A percentile compares a stretch with the other conserved stretches of the same genome.
phyloP scores from a whole-genome alignment of 2,113 vertebrate genomes.

The Notechis scutatus region DNA sequence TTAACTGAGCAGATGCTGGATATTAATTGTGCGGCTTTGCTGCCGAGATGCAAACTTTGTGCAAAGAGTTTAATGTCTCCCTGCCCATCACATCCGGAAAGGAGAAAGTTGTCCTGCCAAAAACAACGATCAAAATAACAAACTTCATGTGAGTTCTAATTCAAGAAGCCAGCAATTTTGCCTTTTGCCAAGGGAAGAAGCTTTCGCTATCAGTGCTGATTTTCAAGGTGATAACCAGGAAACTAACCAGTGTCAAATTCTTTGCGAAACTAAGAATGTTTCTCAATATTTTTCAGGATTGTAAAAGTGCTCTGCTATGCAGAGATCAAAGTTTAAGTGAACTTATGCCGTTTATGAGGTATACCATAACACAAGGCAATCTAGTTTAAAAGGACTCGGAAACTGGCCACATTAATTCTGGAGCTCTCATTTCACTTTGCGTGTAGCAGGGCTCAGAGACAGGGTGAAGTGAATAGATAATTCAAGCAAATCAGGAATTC shows the following conservation, averaged over 20 bases:
- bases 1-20: not conserved
- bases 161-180: not conserved
- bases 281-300: not conserved
- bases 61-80: not conserved
- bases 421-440: not conserved
- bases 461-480: not conserved
- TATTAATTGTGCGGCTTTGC: not conserved
- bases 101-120: not conserved
- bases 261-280: constrained; percentile 5
- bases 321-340: not conserved
- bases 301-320: not conserved
- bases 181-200: not conserved
- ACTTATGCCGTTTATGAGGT: not conserved
- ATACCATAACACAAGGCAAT: not conserved
- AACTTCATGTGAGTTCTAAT: not conserved
- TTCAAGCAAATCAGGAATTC: not conserved
- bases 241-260: not conserved
- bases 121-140: constrained; percentile 12
- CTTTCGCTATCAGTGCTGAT: not conserved
- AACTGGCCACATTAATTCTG: not conserved
- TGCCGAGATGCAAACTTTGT: not conserved
- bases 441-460: not conserved
- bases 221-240: not conserved
- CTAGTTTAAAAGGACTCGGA: not conserved
- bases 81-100: not conserved